Conservation (phyloP, 1,140 invertebrate genomes). For the Mactra quadrangularis region DNA sequence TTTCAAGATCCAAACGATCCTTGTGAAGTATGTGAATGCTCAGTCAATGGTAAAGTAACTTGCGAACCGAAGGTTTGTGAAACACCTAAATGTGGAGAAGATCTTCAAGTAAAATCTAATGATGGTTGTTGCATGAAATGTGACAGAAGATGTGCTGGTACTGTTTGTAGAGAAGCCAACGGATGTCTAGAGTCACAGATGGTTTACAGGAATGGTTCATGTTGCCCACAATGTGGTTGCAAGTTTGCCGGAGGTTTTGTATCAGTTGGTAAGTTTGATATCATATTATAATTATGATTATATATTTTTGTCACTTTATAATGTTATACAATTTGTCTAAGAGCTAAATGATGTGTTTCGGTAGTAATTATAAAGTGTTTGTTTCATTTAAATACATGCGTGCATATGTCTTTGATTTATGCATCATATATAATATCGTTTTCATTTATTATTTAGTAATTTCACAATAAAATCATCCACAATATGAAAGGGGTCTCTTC, state of each 20-base stretch:
- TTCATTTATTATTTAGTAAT: too few relatives aligned
- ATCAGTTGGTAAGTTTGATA: not conserved
- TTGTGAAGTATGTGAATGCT: constrained; percentile 1
- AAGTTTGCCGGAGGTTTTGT: not conserved
- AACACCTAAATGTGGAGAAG: not conserved
- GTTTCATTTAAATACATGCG: too few relatives aligned
- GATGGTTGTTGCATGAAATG: constrained; percentile 25
- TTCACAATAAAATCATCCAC: too few relatives aligned
- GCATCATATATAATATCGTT: too few relatives aligned
- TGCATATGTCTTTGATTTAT: too few relatives aligned
- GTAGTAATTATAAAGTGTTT: too few relatives aligned
- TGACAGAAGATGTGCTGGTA: not conserved
- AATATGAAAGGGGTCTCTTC: too few relatives aligned
- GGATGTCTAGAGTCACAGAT: not conserved
- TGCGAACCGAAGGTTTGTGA: not conserved
- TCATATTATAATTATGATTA: too few relatives aligned
- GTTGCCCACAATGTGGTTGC: constrained; percentile 14
- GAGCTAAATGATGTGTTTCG: too few relatives aligned
- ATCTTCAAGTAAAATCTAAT: not conserved
- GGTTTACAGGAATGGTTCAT: not conserved
- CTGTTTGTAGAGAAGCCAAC: too few relatives aligned
- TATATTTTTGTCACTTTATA: too few relatives aligned
- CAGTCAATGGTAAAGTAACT: not conserved
- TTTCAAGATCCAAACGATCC: not conserved
- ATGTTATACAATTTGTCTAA: too few relatives aligned